A percentile compares a stretch with the other conserved stretches of the same genome.
Conservation (phyloP, 2,113 vertebrate genomes). For the Labeo rohita region DNA sequence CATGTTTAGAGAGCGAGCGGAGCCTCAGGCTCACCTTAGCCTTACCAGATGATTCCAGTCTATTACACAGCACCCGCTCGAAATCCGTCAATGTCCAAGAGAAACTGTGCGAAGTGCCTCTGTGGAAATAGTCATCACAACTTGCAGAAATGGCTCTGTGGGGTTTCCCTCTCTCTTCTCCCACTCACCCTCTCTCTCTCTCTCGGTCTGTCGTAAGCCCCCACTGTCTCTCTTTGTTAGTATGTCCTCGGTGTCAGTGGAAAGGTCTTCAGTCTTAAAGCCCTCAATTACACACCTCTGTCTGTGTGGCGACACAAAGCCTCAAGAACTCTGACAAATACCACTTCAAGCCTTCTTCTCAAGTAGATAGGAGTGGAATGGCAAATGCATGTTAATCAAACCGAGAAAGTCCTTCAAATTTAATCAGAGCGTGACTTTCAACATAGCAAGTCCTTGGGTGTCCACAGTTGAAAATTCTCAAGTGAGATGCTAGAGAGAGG, state of each 20-base stretch:
- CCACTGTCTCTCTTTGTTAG: conserved; percentile 58
- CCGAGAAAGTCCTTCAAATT: neutral
- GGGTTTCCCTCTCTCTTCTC: conserved; percentile 33
- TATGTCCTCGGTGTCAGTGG: conserved; percentile 56
- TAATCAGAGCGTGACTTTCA: neutral
- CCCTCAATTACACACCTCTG: conserved; percentile 11
- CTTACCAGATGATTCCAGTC: conserved; percentile 49
- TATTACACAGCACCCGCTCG: conserved; percentile 20
- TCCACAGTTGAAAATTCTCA: neutral
- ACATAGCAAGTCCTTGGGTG: neutral
- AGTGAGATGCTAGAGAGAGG: neutral
- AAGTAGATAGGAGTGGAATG: neutral
- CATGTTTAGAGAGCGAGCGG: neutral
- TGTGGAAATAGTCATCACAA: conserved; percentile 49
- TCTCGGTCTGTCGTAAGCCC: conserved; percentile 27
- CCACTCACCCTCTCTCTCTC: neutral
- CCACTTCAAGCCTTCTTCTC: neutral
- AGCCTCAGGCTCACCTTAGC: conserved; percentile 4
- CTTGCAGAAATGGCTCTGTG: conserved; percentile 16
- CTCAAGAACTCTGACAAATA: neutral
- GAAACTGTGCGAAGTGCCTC: conserved; percentile 13
- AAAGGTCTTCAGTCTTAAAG: conserved; percentile 18
- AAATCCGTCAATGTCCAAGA: conserved; percentile 8
- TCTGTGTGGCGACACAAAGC: neutral
- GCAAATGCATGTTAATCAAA: neutral